A percentile compares a stretch with the other conserved stretches of the same genome.
Conservation (phyloP, 2,797 vertebrate species). For the Poliocrania exsul region DNA sequence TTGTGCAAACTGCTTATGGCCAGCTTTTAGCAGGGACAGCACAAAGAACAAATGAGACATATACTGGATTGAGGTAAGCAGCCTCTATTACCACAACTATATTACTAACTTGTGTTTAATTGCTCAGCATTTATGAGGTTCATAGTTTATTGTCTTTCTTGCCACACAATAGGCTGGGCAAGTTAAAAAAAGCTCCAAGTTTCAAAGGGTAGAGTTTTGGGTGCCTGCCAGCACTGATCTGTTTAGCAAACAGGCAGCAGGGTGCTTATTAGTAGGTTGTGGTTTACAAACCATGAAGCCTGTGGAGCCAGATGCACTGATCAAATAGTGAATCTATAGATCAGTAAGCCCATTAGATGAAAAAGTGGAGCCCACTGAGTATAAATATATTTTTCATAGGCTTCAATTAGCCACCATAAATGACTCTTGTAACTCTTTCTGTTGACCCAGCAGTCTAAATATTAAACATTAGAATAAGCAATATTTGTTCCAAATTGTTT, state of each 20-base stretch:
- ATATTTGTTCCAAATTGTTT: constrained; percentile 72
- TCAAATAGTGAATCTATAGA: constrained; percentile 76
- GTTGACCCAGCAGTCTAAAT: constrained; percentile 72
- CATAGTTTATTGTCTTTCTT: constrained; percentile 76
- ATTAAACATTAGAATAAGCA: constrained; percentile 74
- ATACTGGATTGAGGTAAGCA: constrained; percentile 73
- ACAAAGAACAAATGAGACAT: constrained; percentile 69
- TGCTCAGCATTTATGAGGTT: constrained; percentile 74
- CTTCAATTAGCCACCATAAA: constrained; percentile 70
- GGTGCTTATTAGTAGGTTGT: constrained; percentile 81
- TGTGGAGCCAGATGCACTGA: constrained; percentile 75
- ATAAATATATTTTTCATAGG: constrained; percentile 66
- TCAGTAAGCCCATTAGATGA: constrained; percentile 67
- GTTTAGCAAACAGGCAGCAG: constrained; percentile 82
- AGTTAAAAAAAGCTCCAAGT: constrained; percentile 77
- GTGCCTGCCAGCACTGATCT: constrained; percentile 79
- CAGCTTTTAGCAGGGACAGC: constrained; percentile 69
- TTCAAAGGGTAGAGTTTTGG: constrained; percentile 78
- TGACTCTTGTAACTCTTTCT: constrained; percentile 69
- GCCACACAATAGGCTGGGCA: constrained; percentile 74
- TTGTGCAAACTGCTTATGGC: constrained; percentile 16
- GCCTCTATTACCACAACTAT: constrained; percentile 72
- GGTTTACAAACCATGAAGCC: constrained; percentile 78
- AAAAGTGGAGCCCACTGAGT: constrained; percentile 55
- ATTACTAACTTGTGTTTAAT: constrained; percentile 76